Evolutionary conservation across 2,888 invertebrate genomes (phyloP), one percentile per base, ranked within the genome.

Genomic region (Apamea sordens): DNA sequence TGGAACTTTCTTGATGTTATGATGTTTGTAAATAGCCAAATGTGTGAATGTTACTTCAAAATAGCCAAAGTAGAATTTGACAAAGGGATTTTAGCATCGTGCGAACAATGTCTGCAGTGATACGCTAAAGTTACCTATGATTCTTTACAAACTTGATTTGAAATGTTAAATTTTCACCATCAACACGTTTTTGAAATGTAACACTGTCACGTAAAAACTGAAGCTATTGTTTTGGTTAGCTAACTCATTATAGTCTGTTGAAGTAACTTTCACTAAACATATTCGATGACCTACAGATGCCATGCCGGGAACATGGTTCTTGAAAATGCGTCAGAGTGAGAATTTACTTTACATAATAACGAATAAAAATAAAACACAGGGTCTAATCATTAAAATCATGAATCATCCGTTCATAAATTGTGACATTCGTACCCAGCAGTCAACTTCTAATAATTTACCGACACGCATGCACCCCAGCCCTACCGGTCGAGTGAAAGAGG

Each of bases 401-500:
- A 47, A 47, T 13, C 47, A 47, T 47, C 47, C 13, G 13, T 44
- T 44, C 0, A 44, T 21, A 10, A 44, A 18, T 24, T 64, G 36
- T 15, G 6, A 11, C 11, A 11, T 36, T 64, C 11, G 6, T 2
- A 32, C 11, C 2, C 32, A 36, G 50, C 50, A 50, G 15, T 53
- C 10, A 53, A n/a, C 24, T 69, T 73, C 18, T 80, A 81, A 73
- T 63, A 73, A 63, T 36, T n/a, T 84, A 90, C 92, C 91, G 92
- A 90, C 68, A 82, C 15, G 41, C 15, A 61, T 61, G 28, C 28
- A 50, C 53, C 79, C 72, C 94, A 91, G 86, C 94, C 86, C 95
- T 95, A 93, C 21, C 79, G 73, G 86, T 85, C 93, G 92, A 95
- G 96, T 95, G 95, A 96, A 96, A 95, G 95, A 96, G 96, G 97